Conservation (phyloP, 2,888 invertebrate species). For the Amphimallon solstitiale region DNA sequence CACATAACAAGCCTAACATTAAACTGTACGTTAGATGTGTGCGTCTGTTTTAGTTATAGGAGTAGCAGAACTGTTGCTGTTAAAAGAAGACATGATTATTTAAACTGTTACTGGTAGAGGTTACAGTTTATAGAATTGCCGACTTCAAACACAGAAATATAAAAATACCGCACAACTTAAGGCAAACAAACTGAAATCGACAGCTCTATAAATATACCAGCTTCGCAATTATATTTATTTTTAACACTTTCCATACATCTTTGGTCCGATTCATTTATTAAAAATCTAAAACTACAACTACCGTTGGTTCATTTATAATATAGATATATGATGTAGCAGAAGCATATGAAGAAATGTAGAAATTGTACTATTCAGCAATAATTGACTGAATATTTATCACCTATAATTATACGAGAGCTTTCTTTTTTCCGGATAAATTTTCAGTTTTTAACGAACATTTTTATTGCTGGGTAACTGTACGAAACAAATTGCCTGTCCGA, state of each 20-base stretch:
- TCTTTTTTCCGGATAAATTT: no score
- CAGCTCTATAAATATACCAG: slow-evolving; percentile 21
- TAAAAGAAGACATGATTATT: slow-evolving; percentile 29
- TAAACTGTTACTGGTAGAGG: slow-evolving; percentile 17
- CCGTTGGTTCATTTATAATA: neutral
- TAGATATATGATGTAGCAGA: no score
- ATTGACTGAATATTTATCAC: no score
- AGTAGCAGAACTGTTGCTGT: slow-evolving; percentile 16
- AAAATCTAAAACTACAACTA: neutral
- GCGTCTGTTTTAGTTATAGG: slow-evolving; percentile 12
- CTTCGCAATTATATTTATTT: slow-evolving; percentile 27
- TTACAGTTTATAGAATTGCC: slow-evolving; percentile 29
- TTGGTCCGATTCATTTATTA: neutral
- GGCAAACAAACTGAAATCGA: slow-evolving; percentile 28
- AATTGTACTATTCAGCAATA: no score
- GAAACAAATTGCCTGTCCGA: no score
- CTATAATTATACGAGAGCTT: no score
- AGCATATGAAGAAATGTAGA: no score
- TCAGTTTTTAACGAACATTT: no score
- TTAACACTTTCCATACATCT: slow-evolving; percentile 22
- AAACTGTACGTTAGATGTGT: neutral
- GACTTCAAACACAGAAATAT: slow-evolving; percentile 29
- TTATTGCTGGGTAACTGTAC: no score
- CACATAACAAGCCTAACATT: no score
- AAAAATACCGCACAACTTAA: slow-evolving; percentile 30